phyloP scores from a whole-genome alignment of 2,797 vertebrate species.

The Octomys mimax region DNA sequence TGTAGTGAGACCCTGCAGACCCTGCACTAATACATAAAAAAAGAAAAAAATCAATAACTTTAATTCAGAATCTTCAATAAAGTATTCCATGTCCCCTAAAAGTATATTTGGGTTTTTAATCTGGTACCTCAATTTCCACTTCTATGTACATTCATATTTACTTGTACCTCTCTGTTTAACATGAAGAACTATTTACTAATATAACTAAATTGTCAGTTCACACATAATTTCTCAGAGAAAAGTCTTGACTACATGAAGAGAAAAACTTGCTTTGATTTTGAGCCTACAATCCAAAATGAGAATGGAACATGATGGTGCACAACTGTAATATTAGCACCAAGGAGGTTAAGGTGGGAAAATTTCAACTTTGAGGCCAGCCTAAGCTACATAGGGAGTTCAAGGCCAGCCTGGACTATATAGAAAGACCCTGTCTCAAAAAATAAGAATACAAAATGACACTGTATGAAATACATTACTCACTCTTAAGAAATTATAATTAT shows the following conservation, averaged over 20 bases:
- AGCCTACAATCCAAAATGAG: slow-evolving; percentile 36
- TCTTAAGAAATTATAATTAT: background rate
- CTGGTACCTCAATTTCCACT: background rate
- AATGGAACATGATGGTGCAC: background rate
- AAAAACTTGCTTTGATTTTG: slow-evolving; percentile 62
- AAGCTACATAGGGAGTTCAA: background rate
- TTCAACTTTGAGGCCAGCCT: background rate
- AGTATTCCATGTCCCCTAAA: background rate
- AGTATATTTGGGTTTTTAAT: slow-evolving; percentile 32
- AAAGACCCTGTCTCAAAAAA: background rate
- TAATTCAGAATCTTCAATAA: background rate
- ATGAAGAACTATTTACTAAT: background rate
- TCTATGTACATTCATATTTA: slow-evolving; percentile 2
- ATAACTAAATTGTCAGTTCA: slow-evolving; percentile 34
- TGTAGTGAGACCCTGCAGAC: too few species aligned
- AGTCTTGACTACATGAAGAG: slow-evolving; percentile 28
- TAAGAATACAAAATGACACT: slow-evolving; percentile 16
- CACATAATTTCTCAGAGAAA: slow-evolving; percentile 24
- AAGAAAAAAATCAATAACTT: background rate
- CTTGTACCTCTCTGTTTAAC: slow-evolving; percentile 7
- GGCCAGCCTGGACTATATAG: background rate
- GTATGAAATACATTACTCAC: slow-evolving; percentile 10
- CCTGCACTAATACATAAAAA: too few species aligned
- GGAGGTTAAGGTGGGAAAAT: background rate
- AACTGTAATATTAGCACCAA: background rate